Percentiles rank a stretch among this genome's conserved stretches.
phyloP scores from a whole-genome alignment of 2,113 vertebrate species.

The Ctenodactylus gundi region DNA sequence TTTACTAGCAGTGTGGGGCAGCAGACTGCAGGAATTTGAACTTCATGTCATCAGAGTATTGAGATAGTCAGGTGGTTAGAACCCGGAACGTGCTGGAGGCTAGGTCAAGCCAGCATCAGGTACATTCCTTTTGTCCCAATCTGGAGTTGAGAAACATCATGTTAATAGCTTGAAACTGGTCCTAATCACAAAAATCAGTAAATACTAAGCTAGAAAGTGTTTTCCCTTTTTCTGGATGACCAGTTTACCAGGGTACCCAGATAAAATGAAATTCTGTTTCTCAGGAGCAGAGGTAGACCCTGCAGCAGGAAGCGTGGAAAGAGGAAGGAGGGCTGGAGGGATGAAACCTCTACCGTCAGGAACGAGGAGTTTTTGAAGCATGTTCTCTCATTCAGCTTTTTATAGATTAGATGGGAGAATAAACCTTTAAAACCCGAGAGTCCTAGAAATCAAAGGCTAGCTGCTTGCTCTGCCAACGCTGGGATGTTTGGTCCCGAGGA shows the following conservation, averaged over 20 bases:
- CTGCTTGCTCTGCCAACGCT: background rate
- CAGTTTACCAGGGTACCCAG: background rate
- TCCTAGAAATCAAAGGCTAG: background rate
- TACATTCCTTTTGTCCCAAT: background rate
- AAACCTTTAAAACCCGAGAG: background rate
- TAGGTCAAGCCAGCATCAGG: background rate
- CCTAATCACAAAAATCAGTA: background rate
- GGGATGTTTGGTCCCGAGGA: background rate
- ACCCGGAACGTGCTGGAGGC: background rate
- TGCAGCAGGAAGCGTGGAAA: background rate
- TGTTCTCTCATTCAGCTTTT: background rate
- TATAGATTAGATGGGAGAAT: too few species aligned
- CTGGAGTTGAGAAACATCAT: background rate
- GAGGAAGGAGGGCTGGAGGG: background rate
- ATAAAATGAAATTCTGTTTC: background rate
- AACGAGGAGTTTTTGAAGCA: background rate
- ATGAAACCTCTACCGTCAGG: background rate
- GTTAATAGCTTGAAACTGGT: background rate
- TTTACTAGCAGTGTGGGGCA: background rate
- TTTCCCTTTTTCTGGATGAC: background rate
- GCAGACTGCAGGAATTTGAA: background rate
- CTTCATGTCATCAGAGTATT: background rate
- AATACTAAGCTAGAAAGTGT: background rate
- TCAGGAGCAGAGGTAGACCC: background rate
- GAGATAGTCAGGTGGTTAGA: background rate